Conservation (phyloP, 1,140 invertebrate species). For the Drosophila tropicalis region DNA sequence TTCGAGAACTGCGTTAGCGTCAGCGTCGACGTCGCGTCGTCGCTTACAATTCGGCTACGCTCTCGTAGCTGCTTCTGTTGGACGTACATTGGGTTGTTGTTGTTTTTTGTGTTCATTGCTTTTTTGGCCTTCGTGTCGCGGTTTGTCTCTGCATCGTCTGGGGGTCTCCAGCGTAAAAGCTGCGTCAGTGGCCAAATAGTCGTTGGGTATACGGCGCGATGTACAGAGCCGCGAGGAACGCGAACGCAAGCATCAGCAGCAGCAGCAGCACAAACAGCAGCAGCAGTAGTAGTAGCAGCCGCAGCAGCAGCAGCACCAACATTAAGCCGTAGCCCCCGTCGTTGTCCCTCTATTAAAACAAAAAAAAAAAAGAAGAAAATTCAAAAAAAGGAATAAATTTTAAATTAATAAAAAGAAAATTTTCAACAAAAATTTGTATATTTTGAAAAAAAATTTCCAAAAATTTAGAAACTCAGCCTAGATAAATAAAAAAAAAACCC, state of each 20-base stretch:
- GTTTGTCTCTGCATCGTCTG: conserved; percentile 39
- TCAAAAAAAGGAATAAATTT: no score
- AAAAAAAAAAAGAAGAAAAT: no score
- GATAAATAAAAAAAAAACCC: neutral
- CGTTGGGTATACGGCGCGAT: conserved; percentile 83
- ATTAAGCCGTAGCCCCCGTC: conserved; percentile 10
- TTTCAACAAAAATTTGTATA: neutral
- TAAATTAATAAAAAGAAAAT: neutral
- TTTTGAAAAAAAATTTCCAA: neutral
- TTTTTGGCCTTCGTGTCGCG: conserved; percentile 21
- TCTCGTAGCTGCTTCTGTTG: neutral
- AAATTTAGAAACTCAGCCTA: neutral
- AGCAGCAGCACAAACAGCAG: conserved; percentile 24
- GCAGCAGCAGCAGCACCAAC: conserved; percentile 29
- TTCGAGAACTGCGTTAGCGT: conserved; percentile 5
- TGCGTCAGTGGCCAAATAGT: conserved; percentile 70
- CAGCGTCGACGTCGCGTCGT: neutral
- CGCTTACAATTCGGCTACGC: conserved; percentile 7
- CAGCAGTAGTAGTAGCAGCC: conserved; percentile 19
- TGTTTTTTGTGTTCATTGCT: neutral
- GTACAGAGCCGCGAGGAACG: conserved; percentile 76
- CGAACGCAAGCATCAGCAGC: conserved; percentile 45
- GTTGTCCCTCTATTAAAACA: neutral
- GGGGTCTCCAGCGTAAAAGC: conserved; percentile 74
- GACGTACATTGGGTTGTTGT: neutral